A percentile compares a stretch with the other conserved stretches of the same genome.
Conservation (phyloP, 2,113 vertebrate genomes). For the Nycticryphes semicollaris region DNA sequence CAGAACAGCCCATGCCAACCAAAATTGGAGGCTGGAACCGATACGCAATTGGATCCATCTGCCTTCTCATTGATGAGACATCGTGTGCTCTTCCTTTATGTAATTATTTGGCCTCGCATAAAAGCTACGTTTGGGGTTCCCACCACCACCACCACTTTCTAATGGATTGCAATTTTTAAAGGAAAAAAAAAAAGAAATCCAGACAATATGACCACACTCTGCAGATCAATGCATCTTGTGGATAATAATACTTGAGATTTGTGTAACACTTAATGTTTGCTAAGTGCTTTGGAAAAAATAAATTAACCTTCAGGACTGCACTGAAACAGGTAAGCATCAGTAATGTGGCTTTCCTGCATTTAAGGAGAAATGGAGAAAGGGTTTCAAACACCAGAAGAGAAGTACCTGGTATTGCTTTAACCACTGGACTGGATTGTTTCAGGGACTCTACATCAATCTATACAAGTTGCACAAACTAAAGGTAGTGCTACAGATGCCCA, state of each 20-base stretch:
- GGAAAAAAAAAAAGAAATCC: constrained; percentile 12
- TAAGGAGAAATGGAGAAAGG: not conserved
- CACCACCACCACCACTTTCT: not conserved
- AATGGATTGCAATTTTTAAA: constrained; percentile 39
- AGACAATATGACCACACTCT: constrained; percentile 19
- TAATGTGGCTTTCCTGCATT: not conserved
- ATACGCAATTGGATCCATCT: not conserved
- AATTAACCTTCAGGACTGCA: constrained; percentile 35
- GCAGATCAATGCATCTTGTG: constrained; percentile 35
- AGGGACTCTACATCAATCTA: not conserved
- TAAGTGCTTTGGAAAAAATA: constrained; percentile 45
- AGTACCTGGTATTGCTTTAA: not conserved
- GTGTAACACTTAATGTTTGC: constrained; percentile 47
- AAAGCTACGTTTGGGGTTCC: not conserved
- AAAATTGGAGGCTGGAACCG: not conserved
- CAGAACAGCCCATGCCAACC: fast-evolving
- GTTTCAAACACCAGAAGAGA: not conserved
- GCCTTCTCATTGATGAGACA: not conserved
- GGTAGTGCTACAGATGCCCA: not conserved
- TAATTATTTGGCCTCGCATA: not conserved
- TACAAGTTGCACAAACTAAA: not conserved
- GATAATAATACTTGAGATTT: constrained; percentile 24
- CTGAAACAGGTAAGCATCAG: not conserved
- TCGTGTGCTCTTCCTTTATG: not conserved
- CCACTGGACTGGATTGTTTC: fast-evolving